Evolutionary conservation across 2,113 vertebrate genomes (phyloP).

Genomic region (Corythoichthys haematopterus): DNA sequence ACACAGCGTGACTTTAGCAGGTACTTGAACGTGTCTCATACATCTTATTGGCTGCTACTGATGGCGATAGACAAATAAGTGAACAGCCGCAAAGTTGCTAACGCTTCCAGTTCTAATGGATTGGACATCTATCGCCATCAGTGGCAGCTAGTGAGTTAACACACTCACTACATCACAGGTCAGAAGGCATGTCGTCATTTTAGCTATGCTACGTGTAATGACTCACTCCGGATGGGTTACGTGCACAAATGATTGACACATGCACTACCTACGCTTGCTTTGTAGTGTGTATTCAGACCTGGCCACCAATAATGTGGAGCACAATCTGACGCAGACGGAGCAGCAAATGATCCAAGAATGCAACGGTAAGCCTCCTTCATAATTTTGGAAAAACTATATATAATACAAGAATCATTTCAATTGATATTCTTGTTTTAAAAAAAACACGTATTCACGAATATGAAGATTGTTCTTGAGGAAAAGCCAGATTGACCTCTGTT

Average conservation of each 20-base stretch:
- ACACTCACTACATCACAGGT: neutral
- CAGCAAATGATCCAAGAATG: slow-evolving; percentile 43
- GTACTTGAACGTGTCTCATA: slow-evolving; percentile 59
- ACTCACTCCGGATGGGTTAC: slow-evolving; percentile 44
- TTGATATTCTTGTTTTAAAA: neutral
- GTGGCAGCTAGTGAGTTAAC: neutral
- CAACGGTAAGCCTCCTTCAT: slow-evolving; percentile 57
- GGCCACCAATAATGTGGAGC: slow-evolving; percentile 74
- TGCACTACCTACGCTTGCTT: slow-evolving; percentile 26
- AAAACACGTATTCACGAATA: neutral
- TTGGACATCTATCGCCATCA: no score
- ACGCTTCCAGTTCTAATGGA: no score
- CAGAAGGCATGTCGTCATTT: neutral
- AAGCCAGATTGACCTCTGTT: neutral
- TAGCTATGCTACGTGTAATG: slow-evolving; percentile 41
- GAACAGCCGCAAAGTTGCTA: no score
- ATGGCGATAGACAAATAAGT: no score
- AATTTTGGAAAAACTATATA: neutral
- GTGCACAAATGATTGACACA: slow-evolving; percentile 53
- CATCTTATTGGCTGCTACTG: neutral
- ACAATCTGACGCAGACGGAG: slow-evolving; percentile 66
- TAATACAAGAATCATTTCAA: no score
- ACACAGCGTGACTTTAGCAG: slow-evolving; percentile 75
- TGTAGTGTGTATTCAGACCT: slow-evolving; percentile 79
- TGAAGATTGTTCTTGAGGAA: neutral